Conservation (phyloP, 35 echinoderm and acorn worm species). For the Ptychodera flava region DNA sequence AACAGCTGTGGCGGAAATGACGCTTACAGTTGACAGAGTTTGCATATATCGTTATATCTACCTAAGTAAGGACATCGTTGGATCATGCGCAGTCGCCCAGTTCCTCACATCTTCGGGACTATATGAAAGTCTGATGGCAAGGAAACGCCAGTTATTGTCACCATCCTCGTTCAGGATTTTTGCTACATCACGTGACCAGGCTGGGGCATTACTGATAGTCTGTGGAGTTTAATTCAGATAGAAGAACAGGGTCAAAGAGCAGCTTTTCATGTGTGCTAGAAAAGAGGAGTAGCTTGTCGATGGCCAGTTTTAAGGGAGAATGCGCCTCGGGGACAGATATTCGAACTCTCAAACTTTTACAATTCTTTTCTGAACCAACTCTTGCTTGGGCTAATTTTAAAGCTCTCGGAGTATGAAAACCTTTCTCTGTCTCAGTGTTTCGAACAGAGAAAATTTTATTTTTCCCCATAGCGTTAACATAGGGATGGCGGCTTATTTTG, state of each 20-base stretch:
- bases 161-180: slow-evolving; percentile 86
- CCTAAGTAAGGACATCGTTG: slow-evolving; percentile 79
- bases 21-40: background rate
- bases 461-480: too few species aligned
- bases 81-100: slow-evolving; percentile 91
- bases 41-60: background rate
- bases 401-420: too few species aligned
- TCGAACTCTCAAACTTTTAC: too few species aligned
- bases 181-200: slow-evolving; percentile 87
- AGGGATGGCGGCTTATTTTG: too few species aligned
- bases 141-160: slow-evolving; percentile 83
- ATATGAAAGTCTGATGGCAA: slow-evolving; percentile 79
- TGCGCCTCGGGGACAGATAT: too few species aligned
- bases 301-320: too few species aligned
- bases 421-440: too few species aligned
- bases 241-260: background rate
- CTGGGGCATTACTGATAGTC: slow-evolving; percentile 90
- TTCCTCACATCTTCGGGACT: slow-evolving; percentile 88
- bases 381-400: too few species aligned
- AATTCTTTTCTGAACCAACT: too few species aligned
- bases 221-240: slow-evolving; percentile 9
- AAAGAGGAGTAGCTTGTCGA: too few species aligned
- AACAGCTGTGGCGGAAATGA: background rate
- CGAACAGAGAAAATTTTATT: too few species aligned
- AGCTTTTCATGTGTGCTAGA: too few species aligned